Evolutionary conservation across 92 coral and sea anemone species (phyloP).

Genomic region (Palythoa heliodiscus): DNA sequence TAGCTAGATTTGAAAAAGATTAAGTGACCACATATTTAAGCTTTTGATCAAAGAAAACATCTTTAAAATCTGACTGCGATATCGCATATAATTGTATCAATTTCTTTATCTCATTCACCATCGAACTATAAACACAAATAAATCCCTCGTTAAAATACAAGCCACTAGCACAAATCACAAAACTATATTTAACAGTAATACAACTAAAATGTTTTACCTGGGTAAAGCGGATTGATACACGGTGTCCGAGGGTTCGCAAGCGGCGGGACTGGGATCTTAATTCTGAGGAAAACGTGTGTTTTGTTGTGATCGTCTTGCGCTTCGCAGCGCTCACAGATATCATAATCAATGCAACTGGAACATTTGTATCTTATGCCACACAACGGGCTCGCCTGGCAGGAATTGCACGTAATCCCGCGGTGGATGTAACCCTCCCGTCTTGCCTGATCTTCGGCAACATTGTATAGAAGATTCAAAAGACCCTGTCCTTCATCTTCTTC

Average conservation of each 20-base stretch:
- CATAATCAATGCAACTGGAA: constrained; percentile 94
- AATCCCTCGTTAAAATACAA: too few species aligned
- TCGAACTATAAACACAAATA: too few species aligned
- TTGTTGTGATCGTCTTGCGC: constrained; percentile 88
- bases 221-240: constrained; percentile 82
- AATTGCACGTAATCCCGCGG: constrained; percentile 96
- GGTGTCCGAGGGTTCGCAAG: constrained; percentile 94
- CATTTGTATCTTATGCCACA: constrained; percentile 96
- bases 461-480: constrained; percentile 79
- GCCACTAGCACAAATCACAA: neutral
- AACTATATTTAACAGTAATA: neutral
- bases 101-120: neutral
- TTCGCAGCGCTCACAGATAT: constrained; percentile 95
- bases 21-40: too few species aligned
- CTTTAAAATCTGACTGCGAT: too few species aligned
- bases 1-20: too few species aligned
- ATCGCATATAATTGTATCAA: neutral
- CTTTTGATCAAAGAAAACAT: too few species aligned
- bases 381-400: constrained; percentile 90
- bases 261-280: constrained; percentile 90
- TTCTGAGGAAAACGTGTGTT: constrained; percentile 90
- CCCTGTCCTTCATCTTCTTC: constrained; percentile 71
- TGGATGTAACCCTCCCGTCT: constrained; percentile 88
- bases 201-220: constrained; percentile 61
- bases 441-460: constrained; percentile 94